Evolutionary conservation across 2,888 invertebrate species (phyloP).

Genomic region (Cosmorhoe ocellata): DNA sequence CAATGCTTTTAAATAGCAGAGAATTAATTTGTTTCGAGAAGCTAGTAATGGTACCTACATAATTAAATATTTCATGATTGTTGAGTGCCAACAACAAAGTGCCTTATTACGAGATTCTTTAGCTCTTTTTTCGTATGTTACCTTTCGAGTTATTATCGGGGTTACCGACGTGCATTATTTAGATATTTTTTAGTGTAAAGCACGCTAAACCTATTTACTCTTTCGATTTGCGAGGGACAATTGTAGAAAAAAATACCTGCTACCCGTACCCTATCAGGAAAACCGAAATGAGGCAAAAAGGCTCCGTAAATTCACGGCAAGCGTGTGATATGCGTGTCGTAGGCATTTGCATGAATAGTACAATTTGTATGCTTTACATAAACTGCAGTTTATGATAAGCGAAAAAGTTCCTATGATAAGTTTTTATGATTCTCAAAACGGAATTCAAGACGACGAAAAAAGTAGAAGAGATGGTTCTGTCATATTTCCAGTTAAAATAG

Average conservation of each 20-base stretch:
- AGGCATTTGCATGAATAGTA: conserved; percentile 19
- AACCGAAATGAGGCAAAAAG: conserved; percentile 5
- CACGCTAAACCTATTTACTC: background rate
- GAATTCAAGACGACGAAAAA: background rate
- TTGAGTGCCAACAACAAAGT: too few relatives aligned
- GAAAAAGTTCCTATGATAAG: conserved; percentile 8
- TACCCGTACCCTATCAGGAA: conserved; percentile 3
- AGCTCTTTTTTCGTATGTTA: too few relatives aligned
- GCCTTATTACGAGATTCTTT: too few relatives aligned
- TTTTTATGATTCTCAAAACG: background rate
- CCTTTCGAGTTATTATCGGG: too few relatives aligned
- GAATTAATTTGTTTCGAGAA: conserved; percentile 40
- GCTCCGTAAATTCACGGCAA: conserved; percentile 15
- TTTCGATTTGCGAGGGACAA: conserved; percentile 12
- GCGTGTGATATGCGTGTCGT: conserved; percentile 16
- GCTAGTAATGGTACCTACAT: too few relatives aligned
- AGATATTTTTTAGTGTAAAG: too few relatives aligned
- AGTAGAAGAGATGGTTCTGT: too few relatives aligned
- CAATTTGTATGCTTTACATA: conserved; percentile 14
- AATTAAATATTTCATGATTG: too few relatives aligned
- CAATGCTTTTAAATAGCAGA: conserved; percentile 35
- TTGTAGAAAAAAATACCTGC: background rate
- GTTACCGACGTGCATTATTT: too few relatives aligned
- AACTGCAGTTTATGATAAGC: conserved; percentile 14
- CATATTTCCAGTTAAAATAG: too few relatives aligned